Evolutionary conservation across 2,797 vertebrate genomes (phyloP), one percentile per base, ranked within the genome.

Genomic region (Otus scops): DNA sequence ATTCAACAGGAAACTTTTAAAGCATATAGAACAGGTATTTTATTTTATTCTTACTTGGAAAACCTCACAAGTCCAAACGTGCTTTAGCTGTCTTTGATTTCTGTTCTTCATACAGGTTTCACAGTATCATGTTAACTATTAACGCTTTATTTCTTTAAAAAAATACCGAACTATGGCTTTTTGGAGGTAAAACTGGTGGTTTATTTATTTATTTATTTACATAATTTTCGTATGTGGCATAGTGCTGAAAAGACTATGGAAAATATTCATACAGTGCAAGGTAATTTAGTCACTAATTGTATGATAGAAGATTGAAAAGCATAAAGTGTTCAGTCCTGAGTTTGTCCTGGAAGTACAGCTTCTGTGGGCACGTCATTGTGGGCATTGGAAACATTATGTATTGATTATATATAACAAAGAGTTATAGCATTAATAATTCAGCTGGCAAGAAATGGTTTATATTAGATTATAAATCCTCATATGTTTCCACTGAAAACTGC

Each of bases 371-470:
- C 41, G 54, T 87, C 38, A 11, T 38, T 79, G n/a, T 81, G 65
- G 76, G 32, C 45, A 19, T 57, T 50, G 43, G 59, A 85, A 79
- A 78, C 36, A 41, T 56, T 78, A 38, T 64, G 16, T 92, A 83
- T 94, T 95, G 85, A 92, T 93, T 91, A 54, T 78, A 26, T 32
- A 70, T 91, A 93, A 73, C 50, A 45, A 69, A 54, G 68, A 85
- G 38, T 78, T 88, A 30, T 12, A 86, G 53, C 83, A 65, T 94
- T 85, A 96, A 95, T 95, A 95, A 93, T 93, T 90, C 54, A 96
- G 41, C n/a, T 85, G 54, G 45, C 39, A 73, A 92, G 39, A 87
- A 91, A 70, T 65, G 63, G 9, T 84, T 84, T 71, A 10, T 59
- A 56, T 85, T 60, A 50, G 21, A 48, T 94, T 88, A 57, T 93